Evolutionary conservation across 2,888 invertebrate species (phyloP).

Genomic region (Zelleria hepariella): DNA sequence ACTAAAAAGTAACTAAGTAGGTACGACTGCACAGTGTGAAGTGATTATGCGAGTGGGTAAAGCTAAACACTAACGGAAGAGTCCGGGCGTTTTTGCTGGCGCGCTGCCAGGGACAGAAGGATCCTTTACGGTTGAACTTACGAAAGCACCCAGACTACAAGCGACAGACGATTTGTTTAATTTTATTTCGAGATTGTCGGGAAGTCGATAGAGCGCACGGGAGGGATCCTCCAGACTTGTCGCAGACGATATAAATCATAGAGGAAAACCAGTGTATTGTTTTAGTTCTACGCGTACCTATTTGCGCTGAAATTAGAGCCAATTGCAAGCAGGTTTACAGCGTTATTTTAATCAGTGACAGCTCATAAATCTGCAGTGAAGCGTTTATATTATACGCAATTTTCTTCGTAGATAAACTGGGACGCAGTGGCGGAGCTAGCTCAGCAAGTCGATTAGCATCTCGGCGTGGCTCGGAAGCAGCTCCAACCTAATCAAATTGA

Average conservation of each 20-base stretch:
- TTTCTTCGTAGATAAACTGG: neutral
- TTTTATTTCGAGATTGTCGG: constrained; percentile 1
- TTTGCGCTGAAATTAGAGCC: too few species aligned
- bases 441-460: neutral
- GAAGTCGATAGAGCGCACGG: neutral
- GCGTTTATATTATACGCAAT: neutral
- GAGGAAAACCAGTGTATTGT: neutral
- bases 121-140: neutral
- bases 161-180: constrained; percentile 5
- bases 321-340: too few species aligned
- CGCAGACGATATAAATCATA: neutral
- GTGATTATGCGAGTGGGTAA: neutral
- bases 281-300: neutral
- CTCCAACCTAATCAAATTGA: neutral
- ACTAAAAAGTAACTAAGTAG: neutral
- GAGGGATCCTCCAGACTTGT: neutral
- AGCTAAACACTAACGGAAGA: constrained; percentile 27
- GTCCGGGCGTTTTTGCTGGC: constrained; percentile 37
- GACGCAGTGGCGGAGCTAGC: neutral
- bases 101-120: constrained; percentile 54
- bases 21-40: neutral
- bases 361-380: neutral
- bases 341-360: too few species aligned
- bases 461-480: neutral
- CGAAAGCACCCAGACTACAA: constrained; percentile 1